Base-by-base conservation (phyloP, 1,140 invertebrate genomes). In the Bicyclus anynana region DNA sequence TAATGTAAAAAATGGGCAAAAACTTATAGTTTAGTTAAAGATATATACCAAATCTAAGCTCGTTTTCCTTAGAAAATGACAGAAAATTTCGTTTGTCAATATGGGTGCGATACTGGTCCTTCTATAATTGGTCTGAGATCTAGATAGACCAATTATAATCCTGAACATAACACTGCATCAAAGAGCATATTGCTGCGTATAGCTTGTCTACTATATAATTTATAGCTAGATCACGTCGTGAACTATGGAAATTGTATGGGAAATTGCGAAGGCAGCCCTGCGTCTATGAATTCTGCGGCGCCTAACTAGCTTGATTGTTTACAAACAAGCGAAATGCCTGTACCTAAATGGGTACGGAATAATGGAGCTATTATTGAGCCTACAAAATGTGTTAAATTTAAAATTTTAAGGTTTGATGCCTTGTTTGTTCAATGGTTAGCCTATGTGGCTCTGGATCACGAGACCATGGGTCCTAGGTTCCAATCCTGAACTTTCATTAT, bases 291-390 rank as follows among this genome's bases (percentile, higher is more conserved):
- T 62, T 52, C 57, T 59, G 59, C 40, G 59, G 59, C 53, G 53
- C 60, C 60, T 62, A 62, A 62, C 60, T 48, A 62, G 53, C 53
- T 53, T 62, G 59, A 62, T 62, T 62, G 60, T 62, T 62, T 62
- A 62, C 60, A 62, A 62, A 62, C 60, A 62, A 51, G 17, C 50
- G 50, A 5, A 33, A 33, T 7, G 29, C 3, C 27, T 27, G 14
- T 27, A 12, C 27, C 2, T 37, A 50, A 33, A 12, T 33, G 7
- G 2, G 1, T 33, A 33, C 12, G 3, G 29, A 33, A 33, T 33
- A 33, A 33, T 33, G 12, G 29, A 12, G 12, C 5, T 0, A 7
- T 23, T 33, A 12, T 33, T 33, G 29, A 12, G 29, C 2, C 3
- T 12, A 12, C 7, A 33, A 33, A 33, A 33, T 33, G 10, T 10